Evolutionary conservation across 2,888 invertebrate species (phyloP).

Genomic region (Steinernema carpocapsae): DNA sequence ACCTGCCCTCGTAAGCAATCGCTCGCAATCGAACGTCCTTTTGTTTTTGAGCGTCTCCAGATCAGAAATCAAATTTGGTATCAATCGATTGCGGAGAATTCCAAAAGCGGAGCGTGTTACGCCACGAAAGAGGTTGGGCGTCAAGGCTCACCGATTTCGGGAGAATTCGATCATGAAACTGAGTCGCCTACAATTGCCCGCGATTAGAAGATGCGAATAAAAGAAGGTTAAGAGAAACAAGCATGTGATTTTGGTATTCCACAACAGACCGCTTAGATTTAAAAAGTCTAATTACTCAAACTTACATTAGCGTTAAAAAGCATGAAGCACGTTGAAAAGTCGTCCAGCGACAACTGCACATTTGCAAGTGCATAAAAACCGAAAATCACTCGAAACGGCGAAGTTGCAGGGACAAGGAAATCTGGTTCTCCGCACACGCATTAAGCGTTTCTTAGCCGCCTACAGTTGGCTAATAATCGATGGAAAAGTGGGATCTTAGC

Average conservation of each 20-base stretch:
- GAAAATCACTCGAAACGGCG: background rate
- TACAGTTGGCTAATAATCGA: background rate
- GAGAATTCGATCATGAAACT: too few relatives aligned
- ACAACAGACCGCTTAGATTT: too few relatives aligned
- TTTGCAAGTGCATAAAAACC: background rate
- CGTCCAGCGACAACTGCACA: background rate
- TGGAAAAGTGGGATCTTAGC: background rate
- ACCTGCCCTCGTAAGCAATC: background rate
- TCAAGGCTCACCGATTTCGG: background rate
- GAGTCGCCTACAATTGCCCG: too few relatives aligned
- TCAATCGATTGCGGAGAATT: conserved; percentile 11
- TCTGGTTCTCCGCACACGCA: background rate
- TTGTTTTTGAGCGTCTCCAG: conserved; percentile 1
- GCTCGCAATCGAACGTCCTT: background rate
- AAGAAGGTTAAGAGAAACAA: too few relatives aligned
- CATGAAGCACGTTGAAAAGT: too few relatives aligned
- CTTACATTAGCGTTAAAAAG: too few relatives aligned
- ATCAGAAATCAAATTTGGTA: conserved; percentile 16
- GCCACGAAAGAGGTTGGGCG: background rate
- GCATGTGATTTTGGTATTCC: too few relatives aligned
- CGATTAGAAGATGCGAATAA: background rate
- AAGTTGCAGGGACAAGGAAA: background rate
- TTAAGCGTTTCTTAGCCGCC: background rate
- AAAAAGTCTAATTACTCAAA: too few relatives aligned
- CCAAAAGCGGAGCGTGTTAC: background rate